A percentile compares a stretch with the other conserved stretches of the same genome.
phyloP scores from a whole-genome alignment of 2,113 vertebrate genomes.

The Candoia aspera region DNA sequence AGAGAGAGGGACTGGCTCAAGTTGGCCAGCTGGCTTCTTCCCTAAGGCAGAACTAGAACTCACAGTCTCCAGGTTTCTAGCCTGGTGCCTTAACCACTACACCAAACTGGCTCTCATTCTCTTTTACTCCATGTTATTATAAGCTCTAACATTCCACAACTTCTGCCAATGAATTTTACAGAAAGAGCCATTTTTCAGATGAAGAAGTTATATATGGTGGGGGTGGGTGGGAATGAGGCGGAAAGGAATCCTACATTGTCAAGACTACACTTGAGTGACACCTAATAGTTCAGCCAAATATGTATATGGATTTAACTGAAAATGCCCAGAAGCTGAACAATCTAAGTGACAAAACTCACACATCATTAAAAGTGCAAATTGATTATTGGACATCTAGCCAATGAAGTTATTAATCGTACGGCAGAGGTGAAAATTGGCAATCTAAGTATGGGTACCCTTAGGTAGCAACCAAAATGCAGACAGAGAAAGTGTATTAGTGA shows the following conservation, averaged over 20 bases:
- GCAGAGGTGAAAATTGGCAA: slow-evolving; percentile 59
- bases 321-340: slow-evolving; percentile 46
- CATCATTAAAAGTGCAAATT: slow-evolving; percentile 43
- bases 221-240: background rate
- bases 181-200: slow-evolving; percentile 57
- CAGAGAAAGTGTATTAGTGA: background rate
- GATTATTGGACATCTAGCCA: slow-evolving; percentile 60
- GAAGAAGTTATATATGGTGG: slow-evolving; percentile 44
- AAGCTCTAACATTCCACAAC: slow-evolving; percentile 49
- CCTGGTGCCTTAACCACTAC: too few species aligned
- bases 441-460: slow-evolving; percentile 19
- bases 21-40: too few species aligned
- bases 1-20: too few species aligned
- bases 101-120: background rate
- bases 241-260: slow-evolving; percentile 13
- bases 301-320: slow-evolving; percentile 34
- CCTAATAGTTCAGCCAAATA: slow-evolving; percentile 44
- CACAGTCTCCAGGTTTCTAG: too few species aligned
- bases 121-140: slow-evolving; percentile 53
- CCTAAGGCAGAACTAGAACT: too few species aligned
- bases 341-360: slow-evolving; percentile 26
- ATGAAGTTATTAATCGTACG: slow-evolving; percentile 22
- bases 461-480: slow-evolving; percentile 11
- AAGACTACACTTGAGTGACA: slow-evolving; percentile 49
- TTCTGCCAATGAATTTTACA: slow-evolving; percentile 60